phyloP scores from a whole-genome alignment of 2,888 invertebrate genomes.

The Eristalis intricaria region DNA sequence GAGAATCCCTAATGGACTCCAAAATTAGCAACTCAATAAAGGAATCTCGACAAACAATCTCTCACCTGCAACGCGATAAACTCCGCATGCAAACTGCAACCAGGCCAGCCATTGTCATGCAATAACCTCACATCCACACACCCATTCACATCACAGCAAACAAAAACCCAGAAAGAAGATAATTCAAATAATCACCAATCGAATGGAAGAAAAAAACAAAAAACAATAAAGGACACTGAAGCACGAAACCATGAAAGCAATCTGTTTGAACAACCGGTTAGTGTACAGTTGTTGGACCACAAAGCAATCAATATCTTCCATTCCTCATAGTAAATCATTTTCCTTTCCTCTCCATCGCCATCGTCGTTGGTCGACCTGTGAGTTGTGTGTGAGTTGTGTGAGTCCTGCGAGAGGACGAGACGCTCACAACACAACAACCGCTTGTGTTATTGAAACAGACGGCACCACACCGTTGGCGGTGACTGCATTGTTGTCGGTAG shows the following conservation, averaged over 20 bases:
- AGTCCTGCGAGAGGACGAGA: not conserved
- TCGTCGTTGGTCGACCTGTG: not conserved
- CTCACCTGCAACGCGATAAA: not conserved
- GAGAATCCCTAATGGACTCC: too few relatives aligned
- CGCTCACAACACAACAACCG: not conserved
- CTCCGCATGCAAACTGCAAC: not conserved
- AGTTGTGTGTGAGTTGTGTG: too few relatives aligned
- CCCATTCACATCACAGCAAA: not conserved
- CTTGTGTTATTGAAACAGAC: slow-evolving; percentile 2
- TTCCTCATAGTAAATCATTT: not conserved
- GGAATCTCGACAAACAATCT: not conserved
- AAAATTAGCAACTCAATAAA: not conserved
- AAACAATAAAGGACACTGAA: not conserved
- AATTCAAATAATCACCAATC: slow-evolving; percentile 4
- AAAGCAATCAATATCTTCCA: slow-evolving; percentile 20
- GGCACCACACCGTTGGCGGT: not conserved
- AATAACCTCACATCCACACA: not conserved
- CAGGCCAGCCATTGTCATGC: not conserved
- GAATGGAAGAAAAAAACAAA: not conserved
- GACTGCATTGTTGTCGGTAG: not conserved
- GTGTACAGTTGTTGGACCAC: not conserved
- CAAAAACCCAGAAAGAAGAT: not conserved
- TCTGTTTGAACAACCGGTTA: slow-evolving; percentile 8
- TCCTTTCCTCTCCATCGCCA: not conserved
- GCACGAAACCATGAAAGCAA: not conserved